Conservation (phyloP, 2,113 vertebrate genomes). For the Osmerus mordax region DNA sequence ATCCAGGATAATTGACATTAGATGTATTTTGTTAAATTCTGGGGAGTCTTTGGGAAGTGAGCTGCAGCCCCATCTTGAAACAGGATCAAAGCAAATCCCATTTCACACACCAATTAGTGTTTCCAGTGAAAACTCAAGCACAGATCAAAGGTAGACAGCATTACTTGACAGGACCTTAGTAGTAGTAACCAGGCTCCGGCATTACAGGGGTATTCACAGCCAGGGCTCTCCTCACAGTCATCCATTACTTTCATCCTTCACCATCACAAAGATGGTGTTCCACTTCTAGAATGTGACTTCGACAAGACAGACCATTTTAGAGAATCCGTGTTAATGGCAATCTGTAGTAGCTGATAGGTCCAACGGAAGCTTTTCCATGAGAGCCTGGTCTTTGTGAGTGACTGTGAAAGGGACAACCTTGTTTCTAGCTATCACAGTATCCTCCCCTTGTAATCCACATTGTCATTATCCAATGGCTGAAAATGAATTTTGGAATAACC, state of each 20-base stretch:
- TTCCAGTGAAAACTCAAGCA: constrained; percentile 37
- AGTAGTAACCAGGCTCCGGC: constrained; percentile 22
- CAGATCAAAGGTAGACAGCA: constrained; percentile 48
- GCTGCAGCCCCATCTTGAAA: constrained; percentile 25
- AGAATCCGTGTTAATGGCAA: too few species aligned
- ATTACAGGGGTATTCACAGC: constrained; percentile 35
- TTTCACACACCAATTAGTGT: constrained; percentile 44
- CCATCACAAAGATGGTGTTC: too few species aligned
- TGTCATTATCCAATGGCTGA: constrained; percentile 30
- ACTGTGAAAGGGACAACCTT: constrained; percentile 3
- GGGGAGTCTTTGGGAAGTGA: constrained; percentile 12
- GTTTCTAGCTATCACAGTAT: constrained; percentile 7
- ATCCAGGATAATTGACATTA: constrained; percentile 20
- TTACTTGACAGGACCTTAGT: constrained; percentile 33
- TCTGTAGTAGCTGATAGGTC: neutral
- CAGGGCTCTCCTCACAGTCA: constrained; percentile 32
- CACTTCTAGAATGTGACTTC: too few species aligned
- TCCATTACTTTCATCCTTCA: constrained; percentile 2
- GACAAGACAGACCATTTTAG: too few species aligned
- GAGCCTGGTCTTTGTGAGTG: constrained; percentile 3
- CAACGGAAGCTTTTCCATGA: neutral
- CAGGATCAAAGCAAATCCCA: constrained; percentile 47
- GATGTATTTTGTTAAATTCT: constrained; percentile 32
- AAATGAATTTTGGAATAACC: constrained; percentile 26
- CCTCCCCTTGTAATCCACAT: constrained; percentile 19